Conservation (phyloP, 2,888 invertebrate species). For the Colletes collaris region DNA sequence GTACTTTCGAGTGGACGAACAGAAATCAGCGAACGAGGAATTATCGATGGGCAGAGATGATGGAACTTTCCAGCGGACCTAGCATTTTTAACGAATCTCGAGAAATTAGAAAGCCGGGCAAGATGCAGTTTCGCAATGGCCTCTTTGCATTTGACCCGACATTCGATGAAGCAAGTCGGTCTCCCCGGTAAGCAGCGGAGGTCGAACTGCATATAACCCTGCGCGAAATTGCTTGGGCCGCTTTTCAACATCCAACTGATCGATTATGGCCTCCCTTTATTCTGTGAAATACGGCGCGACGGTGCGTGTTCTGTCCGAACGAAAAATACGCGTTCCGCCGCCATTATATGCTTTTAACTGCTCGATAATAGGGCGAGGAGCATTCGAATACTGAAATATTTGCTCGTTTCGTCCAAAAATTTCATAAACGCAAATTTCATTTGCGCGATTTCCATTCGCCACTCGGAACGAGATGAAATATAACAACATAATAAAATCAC, state of each 20-base stretch:
- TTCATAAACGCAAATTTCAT: background rate
- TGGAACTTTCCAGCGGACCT: background rate
- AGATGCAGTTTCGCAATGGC: constrained; percentile 41
- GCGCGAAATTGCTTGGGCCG: constrained; percentile 65
- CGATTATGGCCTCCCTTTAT: constrained; percentile 68
- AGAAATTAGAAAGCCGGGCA: constrained; percentile 47
- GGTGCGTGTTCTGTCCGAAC: constrained; percentile 3
- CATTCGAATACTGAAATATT: too few species aligned
- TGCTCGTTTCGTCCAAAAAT: too few species aligned
- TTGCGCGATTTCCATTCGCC: background rate
- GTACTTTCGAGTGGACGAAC: too few species aligned
- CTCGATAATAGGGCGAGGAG: background rate
- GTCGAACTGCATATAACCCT: constrained; percentile 48
- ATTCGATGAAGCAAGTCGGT: constrained; percentile 41
- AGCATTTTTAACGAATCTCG: constrained; percentile 22
- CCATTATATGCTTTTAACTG: constrained; percentile 12
- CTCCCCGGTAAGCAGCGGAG: constrained; percentile 27
- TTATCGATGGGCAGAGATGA: background rate
- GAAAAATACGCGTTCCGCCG: constrained; percentile 7
- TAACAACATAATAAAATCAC: too few species aligned
- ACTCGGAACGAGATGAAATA: too few species aligned
- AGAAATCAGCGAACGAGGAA: background rate
- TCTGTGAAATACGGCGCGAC: constrained; percentile 44
- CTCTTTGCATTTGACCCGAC: constrained; percentile 51
- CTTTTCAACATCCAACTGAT: constrained; percentile 70